phyloP scores from a whole-genome alignment of 2,888 invertebrate species.

The Spatulosminthurus flaviceps region DNA sequence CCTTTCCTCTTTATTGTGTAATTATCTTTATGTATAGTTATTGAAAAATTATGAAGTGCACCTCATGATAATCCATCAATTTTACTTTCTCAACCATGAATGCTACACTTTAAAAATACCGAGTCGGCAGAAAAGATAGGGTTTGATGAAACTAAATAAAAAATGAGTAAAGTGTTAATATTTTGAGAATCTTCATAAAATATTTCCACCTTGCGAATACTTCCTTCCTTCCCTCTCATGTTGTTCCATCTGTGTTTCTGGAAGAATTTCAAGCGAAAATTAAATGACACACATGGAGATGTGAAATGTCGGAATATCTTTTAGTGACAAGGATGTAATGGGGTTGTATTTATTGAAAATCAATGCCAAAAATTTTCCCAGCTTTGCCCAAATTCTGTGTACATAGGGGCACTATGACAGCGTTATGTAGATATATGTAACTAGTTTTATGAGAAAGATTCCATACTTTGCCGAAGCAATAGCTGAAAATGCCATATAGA shows the following conservation, averaged over 20 bases:
- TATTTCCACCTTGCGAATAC: too few species aligned
- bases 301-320: conserved; percentile 18
- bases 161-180: background rate
- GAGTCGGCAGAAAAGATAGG: background rate
- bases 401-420: background rate
- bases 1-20: too few species aligned
- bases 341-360: conserved; percentile 40
- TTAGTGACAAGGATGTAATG: conserved; percentile 28
- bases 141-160: background rate
- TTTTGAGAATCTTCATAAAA: background rate
- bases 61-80: too few species aligned
- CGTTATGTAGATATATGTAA: too few species aligned
- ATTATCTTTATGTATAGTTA: too few species aligned
- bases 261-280: conserved; percentile 5
- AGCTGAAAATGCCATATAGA: too few species aligned
- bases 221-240: background rate
- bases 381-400: background rate
- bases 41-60: too few species aligned
- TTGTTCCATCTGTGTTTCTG: background rate
- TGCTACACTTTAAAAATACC: too few species aligned
- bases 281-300: conserved; percentile 21
- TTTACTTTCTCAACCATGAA: too few species aligned
- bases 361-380: conserved; percentile 42
- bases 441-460: too few species aligned
- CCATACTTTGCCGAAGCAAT: too few species aligned